Evolutionary conservation across 2,797 vertebrate genomes (phyloP).

Genomic region (Paratrypauchen microcephalus): DNA sequence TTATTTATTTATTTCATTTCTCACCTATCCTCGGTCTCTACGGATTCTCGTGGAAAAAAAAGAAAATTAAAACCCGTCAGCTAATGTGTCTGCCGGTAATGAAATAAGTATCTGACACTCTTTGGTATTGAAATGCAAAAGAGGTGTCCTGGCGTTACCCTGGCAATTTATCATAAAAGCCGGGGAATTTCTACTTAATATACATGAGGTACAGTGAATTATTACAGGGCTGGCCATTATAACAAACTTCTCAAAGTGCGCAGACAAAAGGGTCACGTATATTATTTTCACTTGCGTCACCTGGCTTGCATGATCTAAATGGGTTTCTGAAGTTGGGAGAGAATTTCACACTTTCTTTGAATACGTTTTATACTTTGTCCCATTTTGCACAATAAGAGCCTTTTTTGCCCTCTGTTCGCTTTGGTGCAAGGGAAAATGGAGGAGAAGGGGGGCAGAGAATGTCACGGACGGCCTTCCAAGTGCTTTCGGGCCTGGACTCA

Average conservation of each 20-base stretch:
- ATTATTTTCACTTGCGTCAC: slow-evolving; percentile 83
- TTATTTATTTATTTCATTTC: slow-evolving; percentile 77
- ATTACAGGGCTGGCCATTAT: slow-evolving; percentile 84
- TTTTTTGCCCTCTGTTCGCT: slow-evolving; percentile 63
- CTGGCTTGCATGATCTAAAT: slow-evolving; percentile 76
- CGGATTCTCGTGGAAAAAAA: slow-evolving; percentile 72
- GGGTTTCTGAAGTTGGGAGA: slow-evolving; percentile 76
- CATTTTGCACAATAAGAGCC: slow-evolving; percentile 64
- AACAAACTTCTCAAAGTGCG: slow-evolving; percentile 89
- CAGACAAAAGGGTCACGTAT: slow-evolving; percentile 85
- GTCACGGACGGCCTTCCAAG: slow-evolving; percentile 71
- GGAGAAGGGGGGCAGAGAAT: slow-evolving; percentile 53
- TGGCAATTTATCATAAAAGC: slow-evolving; percentile 94
- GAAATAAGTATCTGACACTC: slow-evolving; percentile 96
- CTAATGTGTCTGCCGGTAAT: slow-evolving; percentile 91
- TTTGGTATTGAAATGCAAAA: slow-evolving; percentile 94
- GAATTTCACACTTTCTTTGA: slow-evolving; percentile 79
- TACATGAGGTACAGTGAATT: slow-evolving; percentile 93
- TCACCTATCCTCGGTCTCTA: slow-evolving; percentile 72
- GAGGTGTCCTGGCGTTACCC: slow-evolving; percentile 89
- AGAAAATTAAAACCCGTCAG: slow-evolving; percentile 93
- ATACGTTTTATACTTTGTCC: slow-evolving; percentile 71
- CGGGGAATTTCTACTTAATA: slow-evolving; percentile 89
- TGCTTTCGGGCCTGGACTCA: slow-evolving; percentile 76
- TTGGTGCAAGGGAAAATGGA: slow-evolving; percentile 64